These are phyloP conservation scores for Dipodomys spectabilis DNA, from an alignment of 2,113 vertebrate genomes.

Conservation along the genomic window DNA sequence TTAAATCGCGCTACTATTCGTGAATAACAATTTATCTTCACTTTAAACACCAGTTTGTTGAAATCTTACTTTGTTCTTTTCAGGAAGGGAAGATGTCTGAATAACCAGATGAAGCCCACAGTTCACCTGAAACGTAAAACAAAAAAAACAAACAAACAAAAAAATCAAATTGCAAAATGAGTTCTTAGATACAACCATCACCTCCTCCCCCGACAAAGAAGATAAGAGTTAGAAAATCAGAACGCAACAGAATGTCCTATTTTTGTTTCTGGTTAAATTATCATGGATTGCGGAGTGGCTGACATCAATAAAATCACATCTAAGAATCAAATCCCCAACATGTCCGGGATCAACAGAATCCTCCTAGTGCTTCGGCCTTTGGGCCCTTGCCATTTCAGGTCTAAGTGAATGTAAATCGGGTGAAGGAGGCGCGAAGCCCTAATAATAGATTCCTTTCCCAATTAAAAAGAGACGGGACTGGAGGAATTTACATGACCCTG, in stretches of 20 bases:
- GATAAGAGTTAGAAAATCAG: background rate
- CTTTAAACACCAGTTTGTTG: conserved; percentile 50
- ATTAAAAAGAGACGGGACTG: background rate
- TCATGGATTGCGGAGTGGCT: background rate
- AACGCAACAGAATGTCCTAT: background rate
- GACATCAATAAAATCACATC: conserved; percentile 51
- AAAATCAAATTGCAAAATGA: conserved; percentile 68
- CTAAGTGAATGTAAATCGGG: background rate
- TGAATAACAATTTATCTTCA: background rate
- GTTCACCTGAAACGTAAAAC: conserved; percentile 80
- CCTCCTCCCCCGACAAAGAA: background rate
- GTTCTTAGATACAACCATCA: background rate
- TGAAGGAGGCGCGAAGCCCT: background rate
- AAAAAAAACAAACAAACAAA: background rate
- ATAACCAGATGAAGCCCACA: conserved; percentile 90
- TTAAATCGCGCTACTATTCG: conserved; percentile 52
- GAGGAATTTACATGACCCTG: too few species aligned
- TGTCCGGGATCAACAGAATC: conserved; percentile 45
- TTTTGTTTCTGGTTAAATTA: conserved; percentile 27
- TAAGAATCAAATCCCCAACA: conserved; percentile 63
- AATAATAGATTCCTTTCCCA: background rate
- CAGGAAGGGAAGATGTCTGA: conserved; percentile 86
- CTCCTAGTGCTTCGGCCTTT: background rate
- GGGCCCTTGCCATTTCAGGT: background rate
- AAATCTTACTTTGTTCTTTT: conserved; percentile 88